Percentiles rank a stretch among this genome's conserved stretches.
Conservation (phyloP, 2,888 invertebrate species). For the Pemphredon lugubris region DNA sequence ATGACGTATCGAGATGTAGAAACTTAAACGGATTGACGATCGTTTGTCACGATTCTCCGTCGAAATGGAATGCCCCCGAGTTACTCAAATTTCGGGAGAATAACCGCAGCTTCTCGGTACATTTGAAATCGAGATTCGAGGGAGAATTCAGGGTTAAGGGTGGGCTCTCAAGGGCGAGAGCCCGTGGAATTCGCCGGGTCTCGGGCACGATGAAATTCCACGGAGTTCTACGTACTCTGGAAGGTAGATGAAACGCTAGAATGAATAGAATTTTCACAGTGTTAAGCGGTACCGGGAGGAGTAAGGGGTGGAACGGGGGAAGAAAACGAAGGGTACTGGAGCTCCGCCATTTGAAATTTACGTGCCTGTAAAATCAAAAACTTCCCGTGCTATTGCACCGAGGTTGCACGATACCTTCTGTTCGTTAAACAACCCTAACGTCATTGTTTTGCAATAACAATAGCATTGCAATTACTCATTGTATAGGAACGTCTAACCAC, state of each 20-base stretch:
- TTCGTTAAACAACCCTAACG: too few species aligned
- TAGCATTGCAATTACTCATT: not conserved
- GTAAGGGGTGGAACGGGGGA: constrained; percentile 33
- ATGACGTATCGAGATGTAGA: too few species aligned
- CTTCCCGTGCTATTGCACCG: constrained; percentile 46
- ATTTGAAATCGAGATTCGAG: constrained; percentile 63
- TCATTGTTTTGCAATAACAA: too few species aligned
- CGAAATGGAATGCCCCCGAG: constrained; percentile 4
- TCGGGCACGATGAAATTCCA: constrained; percentile 64
- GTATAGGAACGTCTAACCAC: too few species aligned
- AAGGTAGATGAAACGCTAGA: constrained; percentile 49
- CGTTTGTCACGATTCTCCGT: too few species aligned
- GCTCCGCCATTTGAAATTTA: constrained; percentile 61
- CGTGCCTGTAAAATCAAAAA: constrained; percentile 64
- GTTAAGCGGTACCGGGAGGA: constrained; percentile 49
- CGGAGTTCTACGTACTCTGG: constrained; percentile 38
- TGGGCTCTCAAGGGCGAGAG: constrained; percentile 53
- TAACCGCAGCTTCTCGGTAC: constrained; percentile 51
- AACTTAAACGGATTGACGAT: too few species aligned
- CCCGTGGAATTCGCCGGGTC: constrained; percentile 58
- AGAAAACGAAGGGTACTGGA: constrained; percentile 24
- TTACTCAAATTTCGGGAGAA: constrained; percentile 26
- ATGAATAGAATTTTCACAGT: constrained; percentile 64
- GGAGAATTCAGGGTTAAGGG: constrained; percentile 64
- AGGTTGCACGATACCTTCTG: constrained; percentile 45